phyloP scores from a whole-genome alignment of 2,113 vertebrate species.

The Pelodiscus sinensis region DNA sequence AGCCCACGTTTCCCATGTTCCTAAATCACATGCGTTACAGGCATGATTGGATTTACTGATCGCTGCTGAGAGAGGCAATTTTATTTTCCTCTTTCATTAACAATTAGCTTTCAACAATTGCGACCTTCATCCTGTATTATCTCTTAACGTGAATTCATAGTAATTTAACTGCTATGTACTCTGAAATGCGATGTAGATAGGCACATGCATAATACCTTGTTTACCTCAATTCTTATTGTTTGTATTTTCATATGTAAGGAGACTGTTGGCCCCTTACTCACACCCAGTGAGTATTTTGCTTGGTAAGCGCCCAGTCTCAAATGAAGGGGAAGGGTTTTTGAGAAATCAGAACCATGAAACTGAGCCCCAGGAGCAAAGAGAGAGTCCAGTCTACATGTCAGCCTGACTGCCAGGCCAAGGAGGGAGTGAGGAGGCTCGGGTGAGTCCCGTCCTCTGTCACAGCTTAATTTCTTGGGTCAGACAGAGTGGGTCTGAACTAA shows the following conservation, averaged over 20 bases:
- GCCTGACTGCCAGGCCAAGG: too few relatives aligned
- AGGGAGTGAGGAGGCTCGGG: too few relatives aligned
- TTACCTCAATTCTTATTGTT: background rate
- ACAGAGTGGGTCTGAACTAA: too few relatives aligned
- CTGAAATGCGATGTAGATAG: rapidly evolving
- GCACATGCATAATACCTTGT: background rate
- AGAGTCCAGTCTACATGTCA: too few relatives aligned
- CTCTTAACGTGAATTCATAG: background rate
- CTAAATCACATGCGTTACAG: rapidly evolving
- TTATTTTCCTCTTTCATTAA: background rate
- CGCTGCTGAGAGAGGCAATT: background rate
- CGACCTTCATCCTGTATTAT: background rate
- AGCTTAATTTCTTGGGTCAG: too few relatives aligned
- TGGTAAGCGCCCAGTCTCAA: too few relatives aligned
- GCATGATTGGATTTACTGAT: background rate
- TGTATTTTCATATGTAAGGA: rapidly evolving
- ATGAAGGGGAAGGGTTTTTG: too few relatives aligned
- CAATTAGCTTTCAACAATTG: background rate
- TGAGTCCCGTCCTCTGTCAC: too few relatives aligned
- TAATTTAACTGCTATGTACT: background rate
- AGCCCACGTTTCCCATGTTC: background rate
- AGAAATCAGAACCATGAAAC: too few relatives aligned
- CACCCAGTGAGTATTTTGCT: too few relatives aligned
- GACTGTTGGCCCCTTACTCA: too few relatives aligned
- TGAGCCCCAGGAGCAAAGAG: too few relatives aligned